Percentiles rank a stretch among this genome's conserved stretches.
Evolutionary conservation across 2,797 vertebrate genomes (phyloP).

Genomic region (Poecile montanus): DNA sequence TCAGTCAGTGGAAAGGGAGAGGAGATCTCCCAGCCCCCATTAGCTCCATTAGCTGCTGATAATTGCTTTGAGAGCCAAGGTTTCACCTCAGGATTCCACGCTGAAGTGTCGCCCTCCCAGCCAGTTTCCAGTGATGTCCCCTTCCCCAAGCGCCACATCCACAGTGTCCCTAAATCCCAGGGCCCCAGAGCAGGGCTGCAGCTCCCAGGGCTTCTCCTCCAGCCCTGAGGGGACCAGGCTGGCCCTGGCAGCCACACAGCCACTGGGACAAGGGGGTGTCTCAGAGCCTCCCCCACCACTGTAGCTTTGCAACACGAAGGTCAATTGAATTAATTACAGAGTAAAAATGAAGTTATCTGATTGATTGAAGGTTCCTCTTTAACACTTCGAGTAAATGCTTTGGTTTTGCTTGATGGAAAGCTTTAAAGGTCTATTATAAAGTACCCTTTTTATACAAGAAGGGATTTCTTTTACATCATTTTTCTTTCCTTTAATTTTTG

Average conservation of each 20-base stretch:
- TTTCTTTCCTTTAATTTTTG: conserved; percentile 61
- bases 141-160: neutral
- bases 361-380: conserved; percentile 69
- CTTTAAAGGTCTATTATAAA: conserved; percentile 54
- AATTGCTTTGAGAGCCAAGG: conserved; percentile 65
- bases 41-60: conserved; percentile 37
- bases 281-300: accelerated
- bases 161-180: neutral
- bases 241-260: neutral
- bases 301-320: conserved; percentile 20
- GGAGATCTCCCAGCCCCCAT: conserved; percentile 40
- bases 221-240: accelerated
- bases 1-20: neutral
- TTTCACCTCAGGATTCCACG: neutral
- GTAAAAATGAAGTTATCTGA: conserved; percentile 59
- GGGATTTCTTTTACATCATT: conserved; percentile 55
- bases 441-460: neutral
- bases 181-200: neutral
- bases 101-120: neutral
- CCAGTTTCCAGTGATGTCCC: neutral
- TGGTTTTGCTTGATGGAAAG: conserved; percentile 68
- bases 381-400: conserved; percentile 63
- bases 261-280: accelerated
- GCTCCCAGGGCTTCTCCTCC: neutral
- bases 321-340: conserved; percentile 53